A percentile compares a stretch with the other conserved stretches of the same genome.
Conservation (phyloP, 1,140 invertebrate species). For the Calephelis nemesis region DNA sequence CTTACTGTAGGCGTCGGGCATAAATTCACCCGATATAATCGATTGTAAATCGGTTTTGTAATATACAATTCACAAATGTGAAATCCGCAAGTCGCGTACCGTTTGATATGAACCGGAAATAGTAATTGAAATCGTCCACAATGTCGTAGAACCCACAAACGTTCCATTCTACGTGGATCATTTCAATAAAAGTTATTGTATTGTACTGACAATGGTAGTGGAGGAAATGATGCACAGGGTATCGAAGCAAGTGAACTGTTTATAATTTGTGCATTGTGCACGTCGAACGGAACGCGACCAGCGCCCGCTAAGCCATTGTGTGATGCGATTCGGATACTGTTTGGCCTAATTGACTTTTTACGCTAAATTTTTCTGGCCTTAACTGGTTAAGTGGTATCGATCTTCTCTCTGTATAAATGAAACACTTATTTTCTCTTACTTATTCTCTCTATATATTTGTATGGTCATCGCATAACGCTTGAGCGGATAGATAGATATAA, state of each 20-base stretch:
- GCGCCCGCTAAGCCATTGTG: slow-evolving; percentile 45
- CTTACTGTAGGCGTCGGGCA: slow-evolving; percentile 38
- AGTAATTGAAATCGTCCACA: slow-evolving; percentile 67
- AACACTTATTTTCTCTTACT: too few species aligned
- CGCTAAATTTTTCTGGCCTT: slow-evolving; percentile 28
- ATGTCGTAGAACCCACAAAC: slow-evolving; percentile 66
- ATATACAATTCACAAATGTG: slow-evolving; percentile 26
- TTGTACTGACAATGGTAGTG: slow-evolving; percentile 69
- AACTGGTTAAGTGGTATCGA: neutral
- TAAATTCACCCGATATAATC: slow-evolving; percentile 55
- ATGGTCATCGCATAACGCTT: too few species aligned
- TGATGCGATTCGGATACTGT: slow-evolving; percentile 41
- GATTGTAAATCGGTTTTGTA: slow-evolving; percentile 37
- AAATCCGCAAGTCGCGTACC: slow-evolving; percentile 31
- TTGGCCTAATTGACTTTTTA: slow-evolving; percentile 68
- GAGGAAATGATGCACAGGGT: slow-evolving; percentile 72
- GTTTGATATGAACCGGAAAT: slow-evolving; percentile 67
- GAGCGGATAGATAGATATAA: too few species aligned
- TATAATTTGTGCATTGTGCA: slow-evolving; percentile 75
- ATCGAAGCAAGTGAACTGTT: slow-evolving; percentile 75
- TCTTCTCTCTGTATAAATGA: too few species aligned
- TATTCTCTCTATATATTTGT: too few species aligned
- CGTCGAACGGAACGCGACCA: slow-evolving; percentile 53
- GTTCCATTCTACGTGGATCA: slow-evolving; percentile 56
- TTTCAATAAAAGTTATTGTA: slow-evolving; percentile 78